Conservation (phyloP, 1,140 invertebrate species). For the Zaprionus inermis region DNA sequence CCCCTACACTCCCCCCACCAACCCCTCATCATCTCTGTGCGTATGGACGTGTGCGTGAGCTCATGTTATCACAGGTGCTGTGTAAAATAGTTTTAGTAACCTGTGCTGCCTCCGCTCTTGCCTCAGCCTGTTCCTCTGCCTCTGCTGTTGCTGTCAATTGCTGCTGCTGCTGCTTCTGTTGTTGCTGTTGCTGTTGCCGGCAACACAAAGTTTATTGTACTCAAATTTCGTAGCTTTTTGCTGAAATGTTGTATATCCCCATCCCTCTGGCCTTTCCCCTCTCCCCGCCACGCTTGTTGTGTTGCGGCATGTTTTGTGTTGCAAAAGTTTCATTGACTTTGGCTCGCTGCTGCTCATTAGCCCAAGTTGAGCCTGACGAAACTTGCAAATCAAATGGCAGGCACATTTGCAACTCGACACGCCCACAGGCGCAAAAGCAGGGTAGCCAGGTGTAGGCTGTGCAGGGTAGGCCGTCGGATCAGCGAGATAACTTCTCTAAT, state of each 20-base stretch:
- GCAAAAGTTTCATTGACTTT: slow-evolving; percentile 64
- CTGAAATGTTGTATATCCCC: slow-evolving; percentile 24
- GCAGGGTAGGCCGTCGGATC: background rate
- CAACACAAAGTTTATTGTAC: slow-evolving; percentile 70
- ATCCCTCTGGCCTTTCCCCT: background rate
- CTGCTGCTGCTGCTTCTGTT: slow-evolving; percentile 48
- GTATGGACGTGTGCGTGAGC: slow-evolving; percentile 10
- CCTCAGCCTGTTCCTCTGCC: slow-evolving; percentile 3
- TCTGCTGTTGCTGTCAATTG: slow-evolving; percentile 56
- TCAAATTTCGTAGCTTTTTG: slow-evolving; percentile 50
- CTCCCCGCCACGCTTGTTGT: background rate
- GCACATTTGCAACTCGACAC: slow-evolving; percentile 33
- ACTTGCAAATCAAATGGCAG: slow-evolving; percentile 34
- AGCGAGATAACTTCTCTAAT: slow-evolving; percentile 67
- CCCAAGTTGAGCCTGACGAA: slow-evolving; percentile 45
- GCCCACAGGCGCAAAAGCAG: slow-evolving; percentile 34
- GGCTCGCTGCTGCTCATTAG: slow-evolving; percentile 53
- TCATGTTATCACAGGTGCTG: slow-evolving; percentile 75
- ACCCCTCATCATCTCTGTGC: background rate
- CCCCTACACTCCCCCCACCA: background rate
- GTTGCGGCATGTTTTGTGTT: slow-evolving; percentile 52
- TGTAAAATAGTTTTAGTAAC: slow-evolving; percentile 66
- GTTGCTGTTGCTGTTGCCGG: slow-evolving; percentile 37
- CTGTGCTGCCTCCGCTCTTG: slow-evolving; percentile 14
- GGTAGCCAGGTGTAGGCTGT: slow-evolving; percentile 27